These are phyloP conservation scores for Chrosomus eos DNA, from an alignment of 2,797 vertebrate species.

Conservation along the genomic window DNA sequence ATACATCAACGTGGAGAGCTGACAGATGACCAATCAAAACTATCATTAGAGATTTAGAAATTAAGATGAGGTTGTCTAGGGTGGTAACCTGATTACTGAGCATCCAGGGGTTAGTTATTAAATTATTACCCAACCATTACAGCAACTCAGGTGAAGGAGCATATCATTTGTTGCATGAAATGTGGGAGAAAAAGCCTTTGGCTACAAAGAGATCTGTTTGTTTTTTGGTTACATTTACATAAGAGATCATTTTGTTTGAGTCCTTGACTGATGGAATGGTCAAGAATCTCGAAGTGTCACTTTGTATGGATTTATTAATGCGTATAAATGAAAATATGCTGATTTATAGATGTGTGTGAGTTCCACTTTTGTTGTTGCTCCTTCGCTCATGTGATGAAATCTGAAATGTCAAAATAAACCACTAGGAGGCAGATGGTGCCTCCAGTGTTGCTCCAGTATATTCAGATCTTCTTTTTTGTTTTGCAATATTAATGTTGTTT, in stretches of 20 bases:
- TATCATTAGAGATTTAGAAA: conserved; percentile 86
- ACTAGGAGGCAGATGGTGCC: conserved; percentile 49
- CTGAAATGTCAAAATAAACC: conserved; percentile 13
- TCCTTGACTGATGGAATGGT: not conserved
- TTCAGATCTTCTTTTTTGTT: not conserved
- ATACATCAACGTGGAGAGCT: conserved; percentile 85
- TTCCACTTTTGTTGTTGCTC: not conserved
- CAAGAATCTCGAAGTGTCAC: not conserved
- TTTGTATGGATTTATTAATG: not conserved
- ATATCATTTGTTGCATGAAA: conserved; percentile 19
- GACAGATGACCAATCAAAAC: conserved; percentile 88
- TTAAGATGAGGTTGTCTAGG: conserved; percentile 78
- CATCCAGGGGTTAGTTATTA: conserved; percentile 48
- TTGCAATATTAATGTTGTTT: not conserved
- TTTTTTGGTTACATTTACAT: conserved; percentile 20
- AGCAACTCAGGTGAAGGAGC: conserved; percentile 32
- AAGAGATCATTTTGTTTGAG: not conserved
- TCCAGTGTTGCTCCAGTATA: not conserved
- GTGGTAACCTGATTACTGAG: conserved; percentile 52
- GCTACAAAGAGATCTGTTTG: conserved; percentile 28
- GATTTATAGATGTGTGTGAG: not conserved
- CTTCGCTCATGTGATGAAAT: not conserved
- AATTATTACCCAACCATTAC: conserved; percentile 49
- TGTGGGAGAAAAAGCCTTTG: not conserved
- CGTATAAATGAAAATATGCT: not conserved